Conservation (phyloP, 2,113 vertebrate genomes). For the Xiphophorus hellerii region DNA sequence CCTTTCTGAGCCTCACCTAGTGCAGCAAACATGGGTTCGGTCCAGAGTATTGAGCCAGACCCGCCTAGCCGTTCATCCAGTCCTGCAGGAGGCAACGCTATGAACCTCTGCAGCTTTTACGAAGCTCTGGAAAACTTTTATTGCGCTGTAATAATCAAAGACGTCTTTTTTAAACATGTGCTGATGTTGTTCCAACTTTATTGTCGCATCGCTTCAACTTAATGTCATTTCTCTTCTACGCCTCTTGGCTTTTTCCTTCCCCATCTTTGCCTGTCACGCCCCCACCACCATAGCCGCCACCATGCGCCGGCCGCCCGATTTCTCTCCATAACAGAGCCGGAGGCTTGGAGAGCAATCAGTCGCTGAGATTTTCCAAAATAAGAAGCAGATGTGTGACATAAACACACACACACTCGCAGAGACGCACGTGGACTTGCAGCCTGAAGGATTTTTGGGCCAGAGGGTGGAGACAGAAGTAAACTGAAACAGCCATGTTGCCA, state of each 20-base stretch:
- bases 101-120: slow-evolving; percentile 34
- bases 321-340: slow-evolving; percentile 55
- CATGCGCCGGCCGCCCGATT: slow-evolving; percentile 28
- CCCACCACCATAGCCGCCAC: slow-evolving; percentile 17
- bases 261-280: slow-evolving; percentile 44
- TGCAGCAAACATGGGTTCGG: slow-evolving; percentile 33
- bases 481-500: slow-evolving; percentile 76
- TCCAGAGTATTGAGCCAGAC: slow-evolving; percentile 29
- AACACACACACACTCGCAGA: slow-evolving; percentile 32
- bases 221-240: slow-evolving; percentile 13
- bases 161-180: slow-evolving; percentile 38
- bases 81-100: slow-evolving; percentile 50
- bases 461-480: slow-evolving; percentile 75
- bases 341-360: slow-evolving; percentile 58
- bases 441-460: slow-evolving; percentile 65
- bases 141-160: slow-evolving; percentile 45
- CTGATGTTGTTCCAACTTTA: slow-evolving; percentile 36
- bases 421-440: slow-evolving; percentile 56
- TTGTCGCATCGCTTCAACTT: slow-evolving; percentile 6
- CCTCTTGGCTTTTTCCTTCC: slow-evolving; percentile 41
- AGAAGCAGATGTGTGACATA: slow-evolving; percentile 75
- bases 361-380: slow-evolving; percentile 60
- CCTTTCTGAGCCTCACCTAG: slow-evolving; percentile 55
- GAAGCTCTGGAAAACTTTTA: slow-evolving; percentile 56
- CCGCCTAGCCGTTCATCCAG: slow-evolving; percentile 13